Conservation (phyloP, 2,797 vertebrate genomes). For the Rhinogobio ventralis region DNA sequence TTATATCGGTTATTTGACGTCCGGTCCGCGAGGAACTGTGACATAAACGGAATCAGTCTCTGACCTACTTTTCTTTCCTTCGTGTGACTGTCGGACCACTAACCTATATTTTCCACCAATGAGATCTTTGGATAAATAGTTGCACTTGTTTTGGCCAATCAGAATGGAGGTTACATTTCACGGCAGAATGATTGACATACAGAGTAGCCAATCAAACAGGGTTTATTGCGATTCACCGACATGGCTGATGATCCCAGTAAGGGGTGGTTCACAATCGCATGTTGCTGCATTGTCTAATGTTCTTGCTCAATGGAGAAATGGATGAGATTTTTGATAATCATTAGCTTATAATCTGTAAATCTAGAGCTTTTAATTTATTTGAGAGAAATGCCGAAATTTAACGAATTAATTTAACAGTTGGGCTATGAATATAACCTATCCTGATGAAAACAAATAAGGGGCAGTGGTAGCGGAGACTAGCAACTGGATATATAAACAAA, state of each 20-base stretch:
- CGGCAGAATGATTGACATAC: slow-evolving; percentile 59
- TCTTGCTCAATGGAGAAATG: neutral
- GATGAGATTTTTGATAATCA: neutral
- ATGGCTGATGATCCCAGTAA: slow-evolving; percentile 41
- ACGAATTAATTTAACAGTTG: neutral
- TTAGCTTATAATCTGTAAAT: neutral
- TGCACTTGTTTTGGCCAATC: slow-evolving; percentile 75
- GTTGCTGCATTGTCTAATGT: slow-evolving; percentile 17
- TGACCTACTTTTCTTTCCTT: slow-evolving; percentile 97
- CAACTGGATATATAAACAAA: neutral
- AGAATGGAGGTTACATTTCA: slow-evolving; percentile 14
- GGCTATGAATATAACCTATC: neutral
- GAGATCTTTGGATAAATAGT: slow-evolving; percentile 65
- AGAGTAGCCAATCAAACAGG: slow-evolving; percentile 33
- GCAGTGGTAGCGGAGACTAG: neutral
- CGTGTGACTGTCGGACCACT: slow-evolving; percentile 97
- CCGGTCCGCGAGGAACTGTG: slow-evolving; percentile 67
- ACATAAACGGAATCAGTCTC: slow-evolving; percentile 89
- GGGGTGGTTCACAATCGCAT: slow-evolving; percentile 39
- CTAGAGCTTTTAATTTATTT: neutral
- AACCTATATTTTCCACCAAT: slow-evolving; percentile 98
- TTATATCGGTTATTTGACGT: slow-evolving; percentile 22
- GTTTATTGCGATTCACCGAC: slow-evolving; percentile 29
- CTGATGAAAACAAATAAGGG: slow-evolving; percentile 4
- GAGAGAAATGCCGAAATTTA: neutral